phyloP scores from a whole-genome alignment of 1,140 invertebrate species.

The Drosophila biarmipes region DNA sequence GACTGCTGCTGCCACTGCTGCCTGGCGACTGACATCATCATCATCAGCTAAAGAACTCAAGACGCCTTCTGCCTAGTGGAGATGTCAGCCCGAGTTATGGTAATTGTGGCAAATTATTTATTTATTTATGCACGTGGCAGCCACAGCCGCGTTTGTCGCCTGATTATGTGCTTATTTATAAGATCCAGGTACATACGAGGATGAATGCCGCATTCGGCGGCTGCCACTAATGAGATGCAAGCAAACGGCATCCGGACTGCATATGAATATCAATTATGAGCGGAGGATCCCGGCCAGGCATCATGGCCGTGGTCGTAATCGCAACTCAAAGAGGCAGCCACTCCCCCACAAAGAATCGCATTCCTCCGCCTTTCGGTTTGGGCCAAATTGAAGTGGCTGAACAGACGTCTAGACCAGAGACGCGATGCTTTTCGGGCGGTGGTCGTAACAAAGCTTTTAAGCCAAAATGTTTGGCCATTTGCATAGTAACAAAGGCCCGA shows the following conservation, averaged over 20 bases:
- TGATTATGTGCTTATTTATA: constrained; percentile 81
- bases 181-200: constrained; percentile 51
- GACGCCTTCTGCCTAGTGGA: constrained; percentile 32
- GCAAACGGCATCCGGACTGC: constrained; percentile 49
- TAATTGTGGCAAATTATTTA: constrained; percentile 82
- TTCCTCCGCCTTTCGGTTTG: background rate
- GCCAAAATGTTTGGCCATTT: constrained; percentile 47
- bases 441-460: constrained; percentile 53
- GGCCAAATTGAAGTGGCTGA: constrained; percentile 37
- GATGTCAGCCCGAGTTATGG: constrained; percentile 76
- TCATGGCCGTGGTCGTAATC: constrained; percentile 28
- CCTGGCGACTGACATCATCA: constrained; percentile 69
- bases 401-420: constrained; percentile 46
- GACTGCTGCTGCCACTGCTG: constrained; percentile 55
- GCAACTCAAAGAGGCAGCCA: constrained; percentile 20
- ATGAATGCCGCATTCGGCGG: constrained; percentile 47
- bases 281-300: constrained; percentile 1
- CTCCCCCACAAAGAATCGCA: background rate
- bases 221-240: constrained; percentile 73
- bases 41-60: constrained; percentile 16
- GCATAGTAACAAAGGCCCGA: constrained; percentile 34
- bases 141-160: constrained; percentile 59
- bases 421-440: constrained; percentile 13
- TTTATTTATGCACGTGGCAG: constrained; percentile 72
- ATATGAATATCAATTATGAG: constrained; percentile 77